Base-by-base conservation (phyloP, 2,113 vertebrate species). In the Bubo bubo region DNA sequence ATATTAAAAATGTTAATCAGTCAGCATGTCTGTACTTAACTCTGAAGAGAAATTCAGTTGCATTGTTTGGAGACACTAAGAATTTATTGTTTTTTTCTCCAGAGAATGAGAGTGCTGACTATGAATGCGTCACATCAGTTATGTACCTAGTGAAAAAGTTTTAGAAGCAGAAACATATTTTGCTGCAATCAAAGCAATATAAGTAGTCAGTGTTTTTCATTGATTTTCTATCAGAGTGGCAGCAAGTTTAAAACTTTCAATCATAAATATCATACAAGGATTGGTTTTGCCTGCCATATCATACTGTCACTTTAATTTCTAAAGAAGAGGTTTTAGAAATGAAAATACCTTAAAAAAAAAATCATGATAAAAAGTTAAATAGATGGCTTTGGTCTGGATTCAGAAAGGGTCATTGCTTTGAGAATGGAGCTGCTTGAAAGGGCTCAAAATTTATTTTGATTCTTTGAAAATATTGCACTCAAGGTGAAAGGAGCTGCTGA, bases 21-120 rank as follows among this genome's bases (percentile, higher is more conserved):
- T 90, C 95, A 93, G 72, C 70, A 41, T 83, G 53, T 84, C 70
- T 71, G 60, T 80, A 79, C 81, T 96, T 93, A 93, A 92, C 59
- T 85, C 79, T 72, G 87, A 94, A 88, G 83, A 95, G 77, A 95
- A 96, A 95, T 49, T 50, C 43, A 67, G 17, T 43, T 85, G 17
- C n/a, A 55, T 39, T 80, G 71, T 95, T 98, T 79, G 91, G 56
- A 74, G 67, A 79, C 60, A 32, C 4, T 71, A 95, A 95, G 80
- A 94, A 85, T 88, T 49, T 70, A 23, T 27, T 74, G 30, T 12
- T 4, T 37, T 12, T 90, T 94, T 82, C 71, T 91, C 41, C 56
- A 17, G 77, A 85, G 80, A 87, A 79, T n/a, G 8, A 22, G 34
- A 92, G 32, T 53, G 10, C 56, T 87, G 55, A 62, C 18, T 76